Conservation (phyloP, 2,113 vertebrate genomes). For the Myrmecophaga tridactyla region DNA sequence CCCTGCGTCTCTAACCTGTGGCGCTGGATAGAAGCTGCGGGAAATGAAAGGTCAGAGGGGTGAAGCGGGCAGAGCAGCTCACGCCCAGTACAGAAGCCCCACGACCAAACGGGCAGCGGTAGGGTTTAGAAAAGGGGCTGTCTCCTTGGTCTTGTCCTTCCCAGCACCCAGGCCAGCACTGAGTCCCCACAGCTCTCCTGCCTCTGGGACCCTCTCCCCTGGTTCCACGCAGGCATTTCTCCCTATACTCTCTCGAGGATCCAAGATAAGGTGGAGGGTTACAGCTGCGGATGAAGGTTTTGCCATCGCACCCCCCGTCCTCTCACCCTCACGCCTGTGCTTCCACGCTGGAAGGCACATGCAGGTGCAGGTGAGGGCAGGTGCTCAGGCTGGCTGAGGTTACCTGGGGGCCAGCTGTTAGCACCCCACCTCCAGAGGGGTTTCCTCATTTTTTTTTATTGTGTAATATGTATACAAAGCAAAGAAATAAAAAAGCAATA, state of each 20-base stretch:
- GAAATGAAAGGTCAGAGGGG: not conserved
- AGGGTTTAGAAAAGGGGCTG: not conserved
- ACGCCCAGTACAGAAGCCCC: too few relatives aligned
- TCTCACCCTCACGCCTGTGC: not conserved
- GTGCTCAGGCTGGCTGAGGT: not conserved
- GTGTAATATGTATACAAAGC: too few relatives aligned
- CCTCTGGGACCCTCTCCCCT: not conserved
- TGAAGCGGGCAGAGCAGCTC: rapidly evolving
- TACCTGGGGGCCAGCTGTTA: not conserved
- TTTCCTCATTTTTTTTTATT: too few relatives aligned
- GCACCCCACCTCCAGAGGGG: not conserved
- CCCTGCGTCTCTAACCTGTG: not conserved
- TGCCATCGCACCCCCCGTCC: too few relatives aligned
- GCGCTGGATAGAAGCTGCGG: not conserved
- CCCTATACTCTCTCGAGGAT: not conserved
- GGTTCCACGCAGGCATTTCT: not conserved
- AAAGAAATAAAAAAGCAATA: too few relatives aligned
- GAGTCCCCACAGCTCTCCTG: not conserved
- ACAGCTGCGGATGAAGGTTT: not conserved
- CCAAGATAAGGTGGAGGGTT: not conserved
- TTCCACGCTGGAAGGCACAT: not conserved
- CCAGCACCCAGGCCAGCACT: not conserved
- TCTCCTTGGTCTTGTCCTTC: not conserved
- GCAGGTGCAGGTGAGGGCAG: not conserved
- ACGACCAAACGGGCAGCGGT: rapidly evolving